Base-by-base conservation (phyloP, 2,113 vertebrate species). In the Psittacula cyanocephala region DNA sequence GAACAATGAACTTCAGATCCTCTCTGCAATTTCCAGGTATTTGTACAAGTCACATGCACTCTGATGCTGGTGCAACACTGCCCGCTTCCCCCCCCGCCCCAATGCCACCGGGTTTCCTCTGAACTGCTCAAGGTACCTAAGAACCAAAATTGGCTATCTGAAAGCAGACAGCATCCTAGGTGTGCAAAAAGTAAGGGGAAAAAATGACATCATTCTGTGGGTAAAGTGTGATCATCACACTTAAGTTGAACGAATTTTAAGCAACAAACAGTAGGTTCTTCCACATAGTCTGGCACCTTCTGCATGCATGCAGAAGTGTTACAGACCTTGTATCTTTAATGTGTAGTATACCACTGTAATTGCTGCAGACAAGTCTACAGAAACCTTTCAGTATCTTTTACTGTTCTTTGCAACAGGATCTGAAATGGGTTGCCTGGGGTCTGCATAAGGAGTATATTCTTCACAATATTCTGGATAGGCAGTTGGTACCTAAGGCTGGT, bases 51-150 rank as follows among this genome's bases (percentile, higher is more conserved):
- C 31, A 31, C 6, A 5, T 11, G 22, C 11, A 13, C 17, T 62
- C 35, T 74, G 50, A n/a, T n/a, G 35, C 65, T 76, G 27, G 25
- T 71, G 25, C 46, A 72, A 59, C 33, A 59, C 55, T n/a, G 59
- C 22, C 19, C 9, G 4, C 27, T 3, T 7, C 14, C 4, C 8
- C 8, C 8, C 15, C 9, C 1, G 4, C 20, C 5, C 33, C 7
- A 2, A 0, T 10, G 5, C 11, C 22, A 7, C 9, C 11, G 4
- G 13, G 18, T 80, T 95, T 93, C 69, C 43, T 53, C 35, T 71
- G 35, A 88, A 63, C 39, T 72, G 22, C 55, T 47, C 27, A 64
- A 64, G 77, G 27, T 10, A 59, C 8, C 17, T 15, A 39, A 33
- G 35, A 78, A 93, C 33, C 43, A 60, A 69, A 84, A 24, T 1